Base-by-base conservation (phyloP, 2,888 invertebrate genomes). In the Muscina levida region DNA sequence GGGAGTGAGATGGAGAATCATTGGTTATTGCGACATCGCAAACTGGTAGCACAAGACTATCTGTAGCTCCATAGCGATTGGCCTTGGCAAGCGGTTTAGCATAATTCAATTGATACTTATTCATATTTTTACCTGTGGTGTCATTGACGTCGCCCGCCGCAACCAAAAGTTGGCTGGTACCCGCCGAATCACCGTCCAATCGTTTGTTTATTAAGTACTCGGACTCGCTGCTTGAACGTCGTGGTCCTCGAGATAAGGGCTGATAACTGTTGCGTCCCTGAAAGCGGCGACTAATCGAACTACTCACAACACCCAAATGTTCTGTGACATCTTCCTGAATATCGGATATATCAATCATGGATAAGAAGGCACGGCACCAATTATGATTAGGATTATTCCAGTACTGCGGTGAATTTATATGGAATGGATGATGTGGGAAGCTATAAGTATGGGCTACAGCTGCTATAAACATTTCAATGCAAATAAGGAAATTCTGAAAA, bases 301-400 rank as follows among this genome's bases (percentile, higher is more conserved):
- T 95, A 84, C 94, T 94, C 56, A 98, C 96, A 77, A 97, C 97
- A 15, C 96, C 96, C 74, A 98, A 93, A 89, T 98, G 98, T 88
- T 98, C 98, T 37, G 95, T 94, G 67, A 98, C 95, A 89, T 98
- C 98, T 81, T 95, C 94, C 84, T 96, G 96, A 48, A 98, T 97
- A 90, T 98, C 98, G 0, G 97, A 97, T n/a, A 98, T 94, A 89
- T 98, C 98, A 95, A 97, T 97, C 97, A 98, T 98, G 17, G 97
- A 96, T 82, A 95, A 91, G 90, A 97, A 96, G 0, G 97, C 95
- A 59, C 94, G 93, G 86, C 96, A 95, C 89, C 96, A 95, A 83
- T 87, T 90, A 68, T 87, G 85, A 80, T 88, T 88, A 0, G 88
- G 87, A 80, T 93, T 91, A 17, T 92, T 91, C 85, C 92, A 91